A percentile compares a stretch with the other conserved stretches of the same genome.
These are phyloP conservation scores for Pseudoatta argentina DNA, from an alignment of 1,140 invertebrate genomes.

Conservation along the genomic window DNA sequence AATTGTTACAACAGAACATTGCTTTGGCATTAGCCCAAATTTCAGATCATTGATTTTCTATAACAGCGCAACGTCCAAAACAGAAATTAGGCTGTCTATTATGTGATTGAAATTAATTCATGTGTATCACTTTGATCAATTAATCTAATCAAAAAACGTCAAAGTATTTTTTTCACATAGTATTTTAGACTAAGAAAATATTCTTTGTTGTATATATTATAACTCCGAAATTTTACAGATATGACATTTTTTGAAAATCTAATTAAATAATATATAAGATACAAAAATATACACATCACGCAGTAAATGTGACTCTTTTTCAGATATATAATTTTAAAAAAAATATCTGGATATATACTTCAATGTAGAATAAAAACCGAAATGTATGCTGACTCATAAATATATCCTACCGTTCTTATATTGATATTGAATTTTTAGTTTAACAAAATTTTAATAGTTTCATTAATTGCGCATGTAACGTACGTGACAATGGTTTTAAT, in stretches of 20 bases:
- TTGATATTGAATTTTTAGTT: background rate
- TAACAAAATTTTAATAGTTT: background rate
- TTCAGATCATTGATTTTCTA: constrained; percentile 62
- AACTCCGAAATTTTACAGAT: background rate
- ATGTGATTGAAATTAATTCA: constrained; percentile 46
- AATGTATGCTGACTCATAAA: no score
- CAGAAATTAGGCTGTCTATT: constrained; percentile 52
- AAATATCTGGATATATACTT: background rate
- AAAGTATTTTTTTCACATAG: background rate
- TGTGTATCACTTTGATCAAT: constrained; percentile 20
- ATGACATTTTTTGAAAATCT: background rate
- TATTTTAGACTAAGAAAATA: background rate
- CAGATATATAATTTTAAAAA: background rate
- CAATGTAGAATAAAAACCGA: background rate
- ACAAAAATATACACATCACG: background rate
- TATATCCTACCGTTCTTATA: no score
- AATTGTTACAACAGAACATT: constrained; percentile 41
- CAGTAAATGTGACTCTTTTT: background rate
- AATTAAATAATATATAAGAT: background rate
- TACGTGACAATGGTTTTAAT: no score
- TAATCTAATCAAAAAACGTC: background rate
- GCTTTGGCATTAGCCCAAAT: constrained; percentile 29
- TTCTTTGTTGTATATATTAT: background rate
- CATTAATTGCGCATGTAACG: no score
- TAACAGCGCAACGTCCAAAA: constrained; percentile 9